Evolutionary conservation across 2,888 invertebrate species (phyloP), one percentile per base, ranked within the genome.

Genomic region (Thecocarcelia acutangulata): DNA sequence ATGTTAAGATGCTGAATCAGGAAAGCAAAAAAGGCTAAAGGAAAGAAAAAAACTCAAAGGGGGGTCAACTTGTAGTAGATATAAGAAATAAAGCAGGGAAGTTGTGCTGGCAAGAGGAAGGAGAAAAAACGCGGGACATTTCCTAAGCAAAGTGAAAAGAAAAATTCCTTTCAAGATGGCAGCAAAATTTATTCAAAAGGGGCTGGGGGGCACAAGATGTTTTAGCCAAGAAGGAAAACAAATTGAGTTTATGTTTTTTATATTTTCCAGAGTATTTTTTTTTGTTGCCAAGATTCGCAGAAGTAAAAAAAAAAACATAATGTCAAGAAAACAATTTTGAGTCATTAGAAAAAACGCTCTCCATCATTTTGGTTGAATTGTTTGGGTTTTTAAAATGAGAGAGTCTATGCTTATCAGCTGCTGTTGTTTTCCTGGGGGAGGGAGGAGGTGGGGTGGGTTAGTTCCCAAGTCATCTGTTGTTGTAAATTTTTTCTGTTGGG

Each of bases 401-500:
- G 61, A 52, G 17, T 54, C 37, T 19, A 3, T 61, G 13, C 15
- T 46, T 46, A n/a, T 2, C 28, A 70, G 33, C 59, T 74, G 6
- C 59, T 64, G 17, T 66, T 61, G 56, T 63, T 44, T 68, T 75
- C 5, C 24, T 76, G 77, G 77, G 77, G 83, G 84, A n/a, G n/a
- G n/a, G n/a, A n/a, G n/a, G n/a, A n/a, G n/a, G n/a, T n/a, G n/a
- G n/a, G n/a, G n/a, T n/a, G n/a, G n/a, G n/a, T n/a, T n/a, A n/a
- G n/a, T n/a, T 85, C 84, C 80, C 84, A 80, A 56, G 54, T 69
- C 69, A 72, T 46, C 64, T 80, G 61, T 83, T 80, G 80, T 82
- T 81, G 72, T 78, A 58, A 9, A 6, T 83, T 77, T 80, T 84
- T 76, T 73, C 77, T 83, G 84, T 85, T 83, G 80, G 85, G 83